phyloP scores from a whole-genome alignment of 2,113 vertebrate species.

The Monarcha castaneiventris region DNA sequence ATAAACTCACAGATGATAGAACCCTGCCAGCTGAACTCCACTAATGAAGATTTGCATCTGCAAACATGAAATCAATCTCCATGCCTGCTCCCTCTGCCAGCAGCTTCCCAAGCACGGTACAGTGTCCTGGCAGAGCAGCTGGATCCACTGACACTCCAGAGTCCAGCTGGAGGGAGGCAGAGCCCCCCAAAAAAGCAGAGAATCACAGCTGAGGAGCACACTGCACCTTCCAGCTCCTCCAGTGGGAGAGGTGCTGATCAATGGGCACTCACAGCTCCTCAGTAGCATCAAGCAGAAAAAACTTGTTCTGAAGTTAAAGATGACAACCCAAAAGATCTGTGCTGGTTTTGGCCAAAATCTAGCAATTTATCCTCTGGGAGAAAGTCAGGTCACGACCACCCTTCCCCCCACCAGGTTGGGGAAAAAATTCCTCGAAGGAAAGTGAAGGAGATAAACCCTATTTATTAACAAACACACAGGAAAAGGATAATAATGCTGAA shows the following conservation, averaged over 20 bases:
- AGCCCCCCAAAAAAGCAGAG: background rate
- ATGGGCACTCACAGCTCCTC: background rate
- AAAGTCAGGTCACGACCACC: no score
- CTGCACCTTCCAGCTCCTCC: background rate
- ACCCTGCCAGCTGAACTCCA: background rate
- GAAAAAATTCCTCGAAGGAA: no score
- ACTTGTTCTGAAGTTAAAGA: background rate
- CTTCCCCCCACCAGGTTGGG: no score
- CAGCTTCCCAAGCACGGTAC: rapidly evolving
- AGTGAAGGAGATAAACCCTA: no score
- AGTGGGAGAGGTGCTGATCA: background rate
- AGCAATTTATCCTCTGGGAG: no score
- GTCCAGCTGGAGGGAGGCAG: background rate
- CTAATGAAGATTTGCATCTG: background rate
- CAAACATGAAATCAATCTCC: background rate
- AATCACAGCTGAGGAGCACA: background rate
- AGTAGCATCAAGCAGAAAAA: background rate
- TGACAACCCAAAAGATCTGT: background rate
- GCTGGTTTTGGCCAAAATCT: no score
- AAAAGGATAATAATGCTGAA: no score
- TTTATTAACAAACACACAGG: no score
- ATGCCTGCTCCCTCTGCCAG: background rate
- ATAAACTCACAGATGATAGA: background rate
- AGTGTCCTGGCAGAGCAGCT: background rate
- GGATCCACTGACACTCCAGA: background rate